Evolutionary conservation across 1,140 invertebrate species (phyloP), one percentile per base, ranked within the genome.

Genomic region (Polypedilum vanderplanki): DNA sequence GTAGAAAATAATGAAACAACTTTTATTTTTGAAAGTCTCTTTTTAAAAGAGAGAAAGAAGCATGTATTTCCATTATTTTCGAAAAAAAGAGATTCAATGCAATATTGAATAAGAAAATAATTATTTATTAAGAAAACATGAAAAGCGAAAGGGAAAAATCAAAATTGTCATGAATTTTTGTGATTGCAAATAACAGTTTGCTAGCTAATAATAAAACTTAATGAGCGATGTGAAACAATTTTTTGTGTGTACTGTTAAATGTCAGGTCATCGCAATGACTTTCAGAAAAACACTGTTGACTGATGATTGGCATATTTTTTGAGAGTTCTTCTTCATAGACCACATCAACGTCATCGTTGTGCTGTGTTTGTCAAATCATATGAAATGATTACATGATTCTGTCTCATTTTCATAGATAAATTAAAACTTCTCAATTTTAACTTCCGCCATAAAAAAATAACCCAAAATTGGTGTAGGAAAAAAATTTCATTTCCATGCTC

Each of bases 71-170:
- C 46, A 57, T 57, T 57, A n/a, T n/a, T 57, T n/a, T 12, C 46
- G 15, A 57, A 57, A 57, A n/a, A 57, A 57, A 57, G 46, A 57
- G n/a, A 57, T 57, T 57, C 46, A 57, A 4, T 57, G 46, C 46
- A 57, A 57, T 57, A 57, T 57, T 57, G 46, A 57, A 57, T 57
- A 57, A 12, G 15, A 57, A 57, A n/a, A 57, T 57, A 57, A 57
- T 57, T 57, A 57, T 57, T 57, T 46, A 12, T 57, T 15, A n/a
- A 57, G 46, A 57, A 12, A 57, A 57, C 10, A 57, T n/a, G 46
- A 15, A 9, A 57, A 15, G 12, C 10, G n/a, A 57, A n/a, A 57
- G n/a, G 46, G n/a, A 57, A 15, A 46, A 33, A 33, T 33, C 24
- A 46, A 15, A 46, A 15, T 46, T 12, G 46, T 15, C 12, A 57